Evolutionary conservation across 2,888 invertebrate species (phyloP), one percentile per base, ranked within the genome.

Genomic region (Imbricaverruca yamaguchii): DNA sequence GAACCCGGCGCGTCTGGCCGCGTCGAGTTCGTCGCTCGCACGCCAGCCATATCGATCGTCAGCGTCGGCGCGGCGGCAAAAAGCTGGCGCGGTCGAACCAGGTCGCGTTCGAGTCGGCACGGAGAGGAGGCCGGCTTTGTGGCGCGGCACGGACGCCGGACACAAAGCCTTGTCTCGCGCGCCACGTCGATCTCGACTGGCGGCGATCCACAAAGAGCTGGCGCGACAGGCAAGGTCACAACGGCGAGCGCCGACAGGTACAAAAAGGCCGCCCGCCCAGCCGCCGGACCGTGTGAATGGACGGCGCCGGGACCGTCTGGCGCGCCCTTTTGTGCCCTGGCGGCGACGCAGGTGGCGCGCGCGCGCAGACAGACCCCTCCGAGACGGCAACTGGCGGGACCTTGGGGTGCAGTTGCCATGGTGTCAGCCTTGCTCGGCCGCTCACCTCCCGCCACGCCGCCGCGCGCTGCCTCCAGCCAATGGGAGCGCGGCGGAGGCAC

Each of bases 231-330:
- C n/a, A 63, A 63, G 63, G 63, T 63, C 39, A 39, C 39, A 39
- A 39, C 39, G 39, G 39, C 39, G 12, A 13, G 18, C 69, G 39
- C 39, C 6, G 39, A 13, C 69, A 23, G 69, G 15, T 23, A 10
- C 39, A 63, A 69, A 69, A 69, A 69, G 10, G 39, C 25, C 39
- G 39, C 39, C 15, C 39, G 25, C 15, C 25, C 15, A 25, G 69
- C 12, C 15, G 69, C 69, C 69, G 39, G 69, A 69, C 69, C 15
- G 69, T 39, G 69, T 69, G 69, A 69, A 69, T 39, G 69, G 69
- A 23, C 39, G 63, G 39, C 3, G 39, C 69, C 23, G 63, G 39
- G 4, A 39, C 69, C 23, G 69, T 25, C 69, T 69, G 69, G 69
- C 39, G 25, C 69, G 39, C 25, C 39, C 69, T 69, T 69, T 69